Base-by-base conservation (phyloP, 1,140 invertebrate species). In the Hermetia illucens region DNA sequence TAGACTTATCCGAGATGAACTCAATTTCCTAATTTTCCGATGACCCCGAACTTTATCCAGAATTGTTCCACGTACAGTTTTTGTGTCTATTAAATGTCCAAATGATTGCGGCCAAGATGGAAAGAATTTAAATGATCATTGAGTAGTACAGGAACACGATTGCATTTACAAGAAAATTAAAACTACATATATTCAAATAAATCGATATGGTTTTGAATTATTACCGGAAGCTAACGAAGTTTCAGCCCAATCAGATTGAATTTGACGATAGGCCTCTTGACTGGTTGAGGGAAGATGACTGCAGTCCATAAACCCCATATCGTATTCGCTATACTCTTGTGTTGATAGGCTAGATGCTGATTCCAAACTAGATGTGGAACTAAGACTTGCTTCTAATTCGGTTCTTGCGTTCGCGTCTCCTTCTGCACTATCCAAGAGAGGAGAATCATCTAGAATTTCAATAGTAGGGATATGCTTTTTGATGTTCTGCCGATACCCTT, bases 401-500 rank as follows among this genome's bases (percentile, higher is more conserved):
- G 8, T 8, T 27, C 8, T 13, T 8, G 24, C 24, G 13, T 8
- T 9, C 24, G 13, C 8, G 13, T 9, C 24, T 17, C 16, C 3
- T 22, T 36, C 24, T 21, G 8, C 17, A 17, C 31, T 18, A 35
- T 43, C 16, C 18, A 40, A 38, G n/a, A 57, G 33, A 8, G 46
- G 21, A 18, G 44, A 34, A 3, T 57, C 63, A 48, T 70, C 66
- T 4, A 70, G 48, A 5, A 54, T 43, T 30, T 48, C 42, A 9
- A 70, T 38, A 4, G 56, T 53, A 4, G 64, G 55, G 24, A 70
- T 45, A 27, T 57, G 47, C 17, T 52, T 50, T 29, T 55, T 47
- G 2, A 69, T 44, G 2, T 47, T 54, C 24, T 51, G 40, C 10
- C 59, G 50, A 43, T 67, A 68, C 4, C 57, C 44, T 0, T 46